Evolutionary conservation across 2,113 vertebrate genomes (phyloP).

Genomic region (Oceanites oceanicus): DNA sequence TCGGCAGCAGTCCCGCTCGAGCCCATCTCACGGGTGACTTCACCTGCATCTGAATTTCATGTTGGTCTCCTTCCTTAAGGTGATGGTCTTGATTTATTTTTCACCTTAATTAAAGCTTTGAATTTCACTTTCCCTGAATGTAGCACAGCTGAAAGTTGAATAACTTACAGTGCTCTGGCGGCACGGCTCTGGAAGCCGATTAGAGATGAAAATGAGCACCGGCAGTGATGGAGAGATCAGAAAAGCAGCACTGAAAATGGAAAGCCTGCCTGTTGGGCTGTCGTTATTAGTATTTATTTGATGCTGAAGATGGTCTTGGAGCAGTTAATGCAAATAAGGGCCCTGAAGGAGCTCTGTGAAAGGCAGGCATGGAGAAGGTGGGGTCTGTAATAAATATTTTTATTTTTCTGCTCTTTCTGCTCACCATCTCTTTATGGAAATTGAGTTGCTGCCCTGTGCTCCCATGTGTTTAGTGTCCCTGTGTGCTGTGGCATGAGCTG

Average conservation of each 20-base stretch:
- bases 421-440: background rate
- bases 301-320: background rate
- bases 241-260: background rate
- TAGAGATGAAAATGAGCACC: background rate
- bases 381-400: background rate
- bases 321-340: background rate
- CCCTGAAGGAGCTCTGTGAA: background rate
- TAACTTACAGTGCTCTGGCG: background rate
- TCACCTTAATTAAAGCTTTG: background rate
- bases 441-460: background rate
- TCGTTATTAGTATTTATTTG: background rate
- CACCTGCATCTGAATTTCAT: background rate
- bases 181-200: background rate
- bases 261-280: background rate
- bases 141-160: background rate
- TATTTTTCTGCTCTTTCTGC: background rate
- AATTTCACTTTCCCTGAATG: background rate
- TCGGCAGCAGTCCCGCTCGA: accelerated
- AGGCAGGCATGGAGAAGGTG: background rate
- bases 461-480: accelerated
- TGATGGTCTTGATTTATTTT: background rate
- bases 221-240: background rate
- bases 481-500: background rate
- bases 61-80: background rate
- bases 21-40: accelerated